Conservation (phyloP, 2,797 vertebrate species). For the Nannoperca australis region DNA sequence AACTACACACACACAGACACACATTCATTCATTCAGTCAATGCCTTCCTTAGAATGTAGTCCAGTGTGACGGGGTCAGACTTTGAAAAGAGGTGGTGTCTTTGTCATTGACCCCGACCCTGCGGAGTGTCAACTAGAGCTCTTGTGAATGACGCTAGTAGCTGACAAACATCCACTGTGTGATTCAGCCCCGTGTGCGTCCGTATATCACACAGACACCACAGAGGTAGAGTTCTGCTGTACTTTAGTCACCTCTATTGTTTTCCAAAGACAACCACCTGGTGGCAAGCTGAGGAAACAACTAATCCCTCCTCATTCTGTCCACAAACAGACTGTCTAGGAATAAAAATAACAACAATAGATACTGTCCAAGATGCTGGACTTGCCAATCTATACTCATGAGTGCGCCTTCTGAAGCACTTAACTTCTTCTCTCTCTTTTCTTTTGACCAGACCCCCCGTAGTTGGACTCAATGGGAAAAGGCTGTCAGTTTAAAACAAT, state of each 20-base stretch:
- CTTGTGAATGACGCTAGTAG: constrained; percentile 28
- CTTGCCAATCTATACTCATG: constrained; percentile 27
- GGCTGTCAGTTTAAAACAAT: constrained; percentile 80
- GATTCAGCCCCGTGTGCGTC: constrained; percentile 24
- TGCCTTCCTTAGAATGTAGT: constrained; percentile 28
- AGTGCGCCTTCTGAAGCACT: constrained; percentile 40
- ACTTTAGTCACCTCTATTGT: constrained; percentile 72
- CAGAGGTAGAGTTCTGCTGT: constrained; percentile 43
- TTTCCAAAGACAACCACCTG: constrained; percentile 85
- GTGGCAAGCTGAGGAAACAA: constrained; percentile 77
- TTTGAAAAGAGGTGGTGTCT: constrained; percentile 44
- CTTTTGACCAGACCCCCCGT: constrained; percentile 52
- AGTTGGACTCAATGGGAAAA: constrained; percentile 53
- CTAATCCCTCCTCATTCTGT: constrained; percentile 65
- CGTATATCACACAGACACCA: constrained; percentile 30
- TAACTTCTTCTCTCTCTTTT: constrained; percentile 49
- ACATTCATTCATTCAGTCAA: constrained; percentile 26
- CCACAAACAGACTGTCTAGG: constrained; percentile 62
- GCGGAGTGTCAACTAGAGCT: constrained; percentile 28
- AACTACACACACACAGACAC: constrained; percentile 16
- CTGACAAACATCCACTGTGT: constrained; percentile 57
- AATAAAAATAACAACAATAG: constrained; percentile 64
- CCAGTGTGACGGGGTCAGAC: constrained; percentile 52
- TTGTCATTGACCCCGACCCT: constrained; percentile 58
- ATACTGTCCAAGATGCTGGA: constrained; percentile 41